Evolutionary conservation across 2,797 vertebrate genomes (phyloP).

Genomic region (Galago senegalensis): DNA sequence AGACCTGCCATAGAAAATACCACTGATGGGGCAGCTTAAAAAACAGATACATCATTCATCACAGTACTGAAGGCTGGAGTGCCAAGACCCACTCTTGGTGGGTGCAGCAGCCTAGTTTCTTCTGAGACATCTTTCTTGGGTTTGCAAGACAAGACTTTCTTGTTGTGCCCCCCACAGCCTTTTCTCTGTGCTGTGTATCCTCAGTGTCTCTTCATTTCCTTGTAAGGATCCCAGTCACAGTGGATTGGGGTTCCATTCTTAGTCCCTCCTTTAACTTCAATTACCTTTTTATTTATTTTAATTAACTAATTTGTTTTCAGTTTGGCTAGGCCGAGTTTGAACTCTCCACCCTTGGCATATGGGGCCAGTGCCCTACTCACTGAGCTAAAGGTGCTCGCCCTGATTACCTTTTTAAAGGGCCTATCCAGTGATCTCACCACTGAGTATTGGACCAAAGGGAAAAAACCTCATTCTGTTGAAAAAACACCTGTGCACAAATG

Average conservation of each 20-base stretch:
- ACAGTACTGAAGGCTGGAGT: background rate
- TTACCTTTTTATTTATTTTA: background rate
- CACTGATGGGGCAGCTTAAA: background rate
- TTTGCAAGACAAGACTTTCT: background rate
- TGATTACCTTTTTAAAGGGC: background rate
- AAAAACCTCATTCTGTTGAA: background rate
- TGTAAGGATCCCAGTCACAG: background rate
- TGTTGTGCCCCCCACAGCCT: fast-evolving
- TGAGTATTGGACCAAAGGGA: background rate
- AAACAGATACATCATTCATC: background rate
- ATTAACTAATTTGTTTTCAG: no score
- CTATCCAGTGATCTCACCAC: background rate
- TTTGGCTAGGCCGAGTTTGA: no score
- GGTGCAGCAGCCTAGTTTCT: background rate
- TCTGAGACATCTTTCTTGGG: background rate
- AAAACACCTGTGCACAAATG: background rate
- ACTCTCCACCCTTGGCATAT: no score
- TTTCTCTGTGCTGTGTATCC: background rate
- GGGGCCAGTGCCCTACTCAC: background rate
- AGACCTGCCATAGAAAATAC: background rate
- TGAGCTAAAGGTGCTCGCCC: no score
- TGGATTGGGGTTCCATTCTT: background rate
- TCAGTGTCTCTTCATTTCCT: background rate
- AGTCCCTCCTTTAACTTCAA: background rate
- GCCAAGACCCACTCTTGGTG: background rate